Conservation (phyloP, 2,797 vertebrate species). For the Triplophysa bombifrons region DNA sequence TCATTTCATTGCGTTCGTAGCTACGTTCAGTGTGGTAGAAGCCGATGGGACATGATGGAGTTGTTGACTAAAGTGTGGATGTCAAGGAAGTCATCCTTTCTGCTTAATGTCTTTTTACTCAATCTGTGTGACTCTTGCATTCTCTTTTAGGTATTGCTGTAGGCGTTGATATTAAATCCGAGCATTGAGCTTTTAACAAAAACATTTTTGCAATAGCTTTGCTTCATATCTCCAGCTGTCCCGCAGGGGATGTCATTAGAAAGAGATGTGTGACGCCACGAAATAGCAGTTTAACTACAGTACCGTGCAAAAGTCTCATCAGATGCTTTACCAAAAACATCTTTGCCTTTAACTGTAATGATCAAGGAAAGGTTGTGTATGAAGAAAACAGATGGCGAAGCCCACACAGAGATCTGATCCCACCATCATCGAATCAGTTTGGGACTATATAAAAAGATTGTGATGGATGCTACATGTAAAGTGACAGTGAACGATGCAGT, state of each 20-base stretch:
- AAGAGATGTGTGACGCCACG: background rate
- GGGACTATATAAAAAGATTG: slow-evolving; percentile 10
- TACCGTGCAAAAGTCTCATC: background rate
- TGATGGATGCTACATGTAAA: slow-evolving; percentile 8
- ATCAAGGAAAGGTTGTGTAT: background rate
- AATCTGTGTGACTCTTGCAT: background rate
- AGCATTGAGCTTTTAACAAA: background rate
- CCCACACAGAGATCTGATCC: background rate
- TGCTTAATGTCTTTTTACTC: background rate
- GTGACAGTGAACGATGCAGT: slow-evolving; percentile 1
- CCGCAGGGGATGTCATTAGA: background rate
- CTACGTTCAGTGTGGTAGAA: background rate
- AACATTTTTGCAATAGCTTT: background rate
- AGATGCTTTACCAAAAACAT: background rate
- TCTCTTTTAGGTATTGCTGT: background rate
- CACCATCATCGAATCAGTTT: background rate
- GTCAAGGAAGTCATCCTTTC: background rate
- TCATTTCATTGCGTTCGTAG: background rate
- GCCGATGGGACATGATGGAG: background rate
- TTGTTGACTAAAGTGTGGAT: background rate
- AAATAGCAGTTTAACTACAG: background rate
- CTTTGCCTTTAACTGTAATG: background rate
- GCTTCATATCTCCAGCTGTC: background rate
- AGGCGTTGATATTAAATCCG: background rate
- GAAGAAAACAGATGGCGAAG: background rate